phyloP scores from a whole-genome alignment of 2,888 invertebrate species.

The Brachynemurus nebulosus region DNA sequence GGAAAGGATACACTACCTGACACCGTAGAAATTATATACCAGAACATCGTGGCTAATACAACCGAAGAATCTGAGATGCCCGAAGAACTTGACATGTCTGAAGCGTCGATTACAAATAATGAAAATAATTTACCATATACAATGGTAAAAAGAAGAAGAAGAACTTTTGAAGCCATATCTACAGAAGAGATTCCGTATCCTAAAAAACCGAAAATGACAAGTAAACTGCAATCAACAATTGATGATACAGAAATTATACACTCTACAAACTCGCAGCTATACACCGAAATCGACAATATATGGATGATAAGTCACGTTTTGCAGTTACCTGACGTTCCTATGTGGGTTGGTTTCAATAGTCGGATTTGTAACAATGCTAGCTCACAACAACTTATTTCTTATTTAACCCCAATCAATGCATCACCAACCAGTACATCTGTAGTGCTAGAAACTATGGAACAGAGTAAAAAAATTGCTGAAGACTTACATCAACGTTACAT shows the following conservation, averaged over 20 bases:
- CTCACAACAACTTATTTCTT: slow-evolving; percentile 13
- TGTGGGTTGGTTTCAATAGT: slow-evolving; percentile 21
- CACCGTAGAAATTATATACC: slow-evolving; percentile 12
- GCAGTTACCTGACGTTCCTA: slow-evolving; percentile 12
- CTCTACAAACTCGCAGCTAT: too few relatives aligned
- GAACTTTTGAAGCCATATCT: slow-evolving; percentile 6
- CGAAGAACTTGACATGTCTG: too few relatives aligned
- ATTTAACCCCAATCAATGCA: slow-evolving; percentile 22
- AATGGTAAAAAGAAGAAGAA: slow-evolving; percentile 9
- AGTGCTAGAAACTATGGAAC: slow-evolving; percentile 19
- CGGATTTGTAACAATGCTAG: slow-evolving; percentile 16
- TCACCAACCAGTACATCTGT: slow-evolving; percentile 22
- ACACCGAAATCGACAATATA: too few relatives aligned
- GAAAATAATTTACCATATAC: too few relatives aligned
- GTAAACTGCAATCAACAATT: neutral
- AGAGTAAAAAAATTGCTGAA: slow-evolving; percentile 6
- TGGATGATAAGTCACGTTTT: neutral
- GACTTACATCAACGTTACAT: slow-evolving; percentile 14
- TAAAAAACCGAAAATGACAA: slow-evolving; percentile 5
- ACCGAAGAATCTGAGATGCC: too few relatives aligned
- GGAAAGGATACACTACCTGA: slow-evolving; percentile 22
- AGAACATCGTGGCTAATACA: slow-evolving; percentile 11
- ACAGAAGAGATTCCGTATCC: slow-evolving; percentile 1
- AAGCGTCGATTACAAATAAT: too few relatives aligned
- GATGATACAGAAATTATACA: slow-evolving; percentile 4